Percentiles rank a stretch among this genome's conserved stretches.
phyloP scores from a whole-genome alignment of 1,140 invertebrate genomes.

The Nasonia longicornis region DNA sequence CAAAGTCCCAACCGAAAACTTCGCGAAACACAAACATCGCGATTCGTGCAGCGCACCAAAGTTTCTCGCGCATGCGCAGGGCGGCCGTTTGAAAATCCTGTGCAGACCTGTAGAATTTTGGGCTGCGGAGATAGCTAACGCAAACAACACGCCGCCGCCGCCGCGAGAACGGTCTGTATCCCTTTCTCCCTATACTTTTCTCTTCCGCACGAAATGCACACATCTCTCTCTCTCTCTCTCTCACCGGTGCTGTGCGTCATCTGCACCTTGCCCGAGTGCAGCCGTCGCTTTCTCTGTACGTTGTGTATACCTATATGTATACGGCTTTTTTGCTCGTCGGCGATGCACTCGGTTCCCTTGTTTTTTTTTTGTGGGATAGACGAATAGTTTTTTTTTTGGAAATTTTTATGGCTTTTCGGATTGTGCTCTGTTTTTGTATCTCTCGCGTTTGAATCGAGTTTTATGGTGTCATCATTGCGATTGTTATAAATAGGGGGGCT shows the following conservation, averaged over 20 bases:
- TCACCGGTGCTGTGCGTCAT: conserved; percentile 20
- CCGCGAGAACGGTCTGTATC: background rate
- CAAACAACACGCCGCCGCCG: background rate
- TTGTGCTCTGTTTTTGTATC: background rate
- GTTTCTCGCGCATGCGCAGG: conserved; percentile 7
- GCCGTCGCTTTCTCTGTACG: background rate
- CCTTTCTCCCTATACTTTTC: background rate
- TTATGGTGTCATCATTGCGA: background rate
- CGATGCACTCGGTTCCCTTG: background rate
- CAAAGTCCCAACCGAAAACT: background rate
- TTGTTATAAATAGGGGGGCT: background rate
- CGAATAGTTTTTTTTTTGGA: background rate
- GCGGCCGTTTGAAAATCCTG: conserved; percentile 21
- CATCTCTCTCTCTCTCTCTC: background rate
- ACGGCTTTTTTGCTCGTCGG: conserved; percentile 8
- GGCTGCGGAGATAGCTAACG: background rate
- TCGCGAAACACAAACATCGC: background rate
- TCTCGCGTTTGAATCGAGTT: background rate
- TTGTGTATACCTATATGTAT: background rate
- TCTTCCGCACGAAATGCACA: conserved; percentile 12
- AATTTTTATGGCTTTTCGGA: background rate
- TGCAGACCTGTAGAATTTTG: conserved; percentile 26
- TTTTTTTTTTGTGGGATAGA: background rate
- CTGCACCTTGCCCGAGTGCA: conserved; percentile 44
- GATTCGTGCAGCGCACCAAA: no score